Conservation (phyloP, 1,140 invertebrate genomes). For the Centruroides vittatus region DNA sequence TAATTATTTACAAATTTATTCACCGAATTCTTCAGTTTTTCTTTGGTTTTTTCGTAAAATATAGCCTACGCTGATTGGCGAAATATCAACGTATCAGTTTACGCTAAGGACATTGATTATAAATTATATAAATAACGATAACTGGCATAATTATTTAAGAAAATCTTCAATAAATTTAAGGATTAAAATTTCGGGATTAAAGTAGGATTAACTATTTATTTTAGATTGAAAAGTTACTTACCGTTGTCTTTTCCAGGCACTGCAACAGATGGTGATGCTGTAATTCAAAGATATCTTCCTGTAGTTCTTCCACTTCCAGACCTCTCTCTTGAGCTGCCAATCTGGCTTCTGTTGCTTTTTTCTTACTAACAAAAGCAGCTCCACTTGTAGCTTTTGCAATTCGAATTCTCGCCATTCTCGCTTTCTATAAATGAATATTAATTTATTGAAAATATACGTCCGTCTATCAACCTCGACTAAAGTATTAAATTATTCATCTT, state of each 20-base stretch:
- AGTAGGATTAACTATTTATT: neutral
- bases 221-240: slow-evolving; percentile 34
- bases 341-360: slow-evolving; percentile 94
- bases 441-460: neutral
- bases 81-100: too few relatives aligned
- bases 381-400: slow-evolving; percentile 98
- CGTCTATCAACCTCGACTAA: too few relatives aligned
- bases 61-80: too few relatives aligned
- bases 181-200: neutral
- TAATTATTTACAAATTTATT: too few relatives aligned
- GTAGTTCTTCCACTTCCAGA: slow-evolving; percentile 70
- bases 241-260: slow-evolving; percentile 96
- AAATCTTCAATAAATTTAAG: neutral
- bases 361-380: slow-evolving; percentile 96
- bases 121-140: too few relatives aligned
- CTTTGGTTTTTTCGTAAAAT: too few relatives aligned
- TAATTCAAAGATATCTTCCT: slow-evolving; percentile 93
- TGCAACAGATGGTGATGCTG: slow-evolving; percentile 97
- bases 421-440: slow-evolving; percentile 69
- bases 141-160: neutral
- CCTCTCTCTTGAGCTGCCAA: slow-evolving; percentile 81
- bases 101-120: too few relatives aligned
- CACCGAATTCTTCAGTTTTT: too few relatives aligned
- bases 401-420: slow-evolving; percentile 85
- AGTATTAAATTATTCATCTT: too few relatives aligned